These are phyloP conservation scores for Meiosimyza platycephala DNA, from an alignment of 2,888 invertebrate genomes.

Conservation along the genomic window DNA sequence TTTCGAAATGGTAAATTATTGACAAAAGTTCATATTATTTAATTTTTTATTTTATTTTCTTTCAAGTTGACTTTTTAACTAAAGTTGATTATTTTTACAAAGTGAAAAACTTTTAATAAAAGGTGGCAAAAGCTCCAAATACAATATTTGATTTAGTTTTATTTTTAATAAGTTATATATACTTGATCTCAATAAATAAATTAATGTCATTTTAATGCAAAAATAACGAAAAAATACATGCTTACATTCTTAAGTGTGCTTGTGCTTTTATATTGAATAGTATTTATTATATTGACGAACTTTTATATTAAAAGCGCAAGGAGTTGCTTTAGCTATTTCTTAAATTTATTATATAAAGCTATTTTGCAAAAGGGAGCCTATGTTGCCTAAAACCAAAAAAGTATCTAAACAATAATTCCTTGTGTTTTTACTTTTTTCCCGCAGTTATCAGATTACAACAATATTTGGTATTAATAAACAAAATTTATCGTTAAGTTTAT, in stretches of 20 bases:
- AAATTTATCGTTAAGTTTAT: no score
- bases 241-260: background rate
- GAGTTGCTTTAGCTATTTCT: background rate
- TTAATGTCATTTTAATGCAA: slow-evolving; percentile 14
- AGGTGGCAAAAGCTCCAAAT: slow-evolving; percentile 50
- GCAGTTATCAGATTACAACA: no score
- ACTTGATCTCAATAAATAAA: slow-evolving; percentile 13
- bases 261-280: no score
- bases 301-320: slow-evolving; percentile 18
- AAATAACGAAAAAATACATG: slow-evolving; percentile 18
- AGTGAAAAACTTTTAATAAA: slow-evolving; percentile 43
- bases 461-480: no score
- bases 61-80: slow-evolving; percentile 21
- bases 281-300: background rate
- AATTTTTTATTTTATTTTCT: slow-evolving; percentile 17
- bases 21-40: background rate
- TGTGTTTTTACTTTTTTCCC: slow-evolving; percentile 8
- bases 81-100: slow-evolving; percentile 30
- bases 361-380: background rate
- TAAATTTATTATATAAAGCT: slow-evolving; percentile 13
- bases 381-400: background rate
- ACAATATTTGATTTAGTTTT: slow-evolving; percentile 23
- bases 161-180: slow-evolving; percentile 39
- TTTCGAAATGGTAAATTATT: no score
- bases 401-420: slow-evolving; percentile 15